Conservation (phyloP, 2,888 invertebrate genomes). For the Nephrotoma appendiculata region DNA sequence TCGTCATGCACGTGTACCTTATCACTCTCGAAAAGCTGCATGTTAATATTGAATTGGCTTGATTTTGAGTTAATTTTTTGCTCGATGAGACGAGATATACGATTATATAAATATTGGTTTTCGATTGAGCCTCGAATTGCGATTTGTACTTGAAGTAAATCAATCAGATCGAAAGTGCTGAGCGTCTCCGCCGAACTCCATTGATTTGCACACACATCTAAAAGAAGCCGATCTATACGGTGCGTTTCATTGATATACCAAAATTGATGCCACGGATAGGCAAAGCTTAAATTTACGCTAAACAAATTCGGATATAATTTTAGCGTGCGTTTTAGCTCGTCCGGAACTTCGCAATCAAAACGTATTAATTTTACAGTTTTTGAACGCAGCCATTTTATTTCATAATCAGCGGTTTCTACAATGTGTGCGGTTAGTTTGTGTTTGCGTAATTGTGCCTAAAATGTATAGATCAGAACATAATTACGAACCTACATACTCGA, state of each 20-base stretch:
- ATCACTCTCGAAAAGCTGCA: not conserved
- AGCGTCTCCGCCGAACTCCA: not conserved
- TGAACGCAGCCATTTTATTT: not conserved
- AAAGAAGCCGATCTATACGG: not conserved
- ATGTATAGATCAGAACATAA: not conserved
- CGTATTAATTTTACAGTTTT: not conserved
- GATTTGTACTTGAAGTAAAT: not conserved
- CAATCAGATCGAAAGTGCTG: not conserved
- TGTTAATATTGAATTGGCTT: not conserved
- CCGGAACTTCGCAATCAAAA: not conserved
- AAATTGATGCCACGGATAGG: not conserved
- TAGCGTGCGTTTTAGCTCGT: not conserved
- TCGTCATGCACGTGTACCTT: not conserved
- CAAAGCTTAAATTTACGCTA: not conserved
- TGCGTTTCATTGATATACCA: not conserved
- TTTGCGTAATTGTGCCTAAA: not conserved
- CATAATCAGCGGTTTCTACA: not conserved
- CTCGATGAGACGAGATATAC: not conserved
- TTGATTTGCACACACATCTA: not conserved
- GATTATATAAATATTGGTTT: not conserved
- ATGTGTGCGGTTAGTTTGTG: not conserved
- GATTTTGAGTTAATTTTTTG: not conserved
- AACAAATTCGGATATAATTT: not conserved
- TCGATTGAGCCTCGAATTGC: not conserved
- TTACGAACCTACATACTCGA: not conserved